These are phyloP conservation scores for Sabatieria punctata DNA, from an alignment of 2,888 invertebrate species.

Conservation along the genomic window DNA sequence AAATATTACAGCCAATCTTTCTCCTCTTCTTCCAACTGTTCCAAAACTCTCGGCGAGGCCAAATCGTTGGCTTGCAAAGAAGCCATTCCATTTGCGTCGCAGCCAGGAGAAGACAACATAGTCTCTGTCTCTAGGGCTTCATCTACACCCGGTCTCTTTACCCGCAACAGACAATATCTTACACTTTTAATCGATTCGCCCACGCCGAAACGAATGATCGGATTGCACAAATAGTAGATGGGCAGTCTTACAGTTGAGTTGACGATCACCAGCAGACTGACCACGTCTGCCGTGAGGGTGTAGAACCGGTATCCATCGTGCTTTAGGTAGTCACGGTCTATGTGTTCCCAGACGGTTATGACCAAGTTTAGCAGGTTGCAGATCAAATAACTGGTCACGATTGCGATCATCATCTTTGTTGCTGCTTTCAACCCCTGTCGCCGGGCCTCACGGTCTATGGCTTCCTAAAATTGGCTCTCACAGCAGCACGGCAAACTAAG, in stretches of 20 bases:
- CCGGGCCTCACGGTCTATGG: too few species aligned
- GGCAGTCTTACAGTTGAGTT: constrained; percentile 24
- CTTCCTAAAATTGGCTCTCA: too few species aligned
- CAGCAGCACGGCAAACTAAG: too few species aligned
- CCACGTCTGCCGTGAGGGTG: constrained; percentile 23
- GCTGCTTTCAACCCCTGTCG: too few species aligned
- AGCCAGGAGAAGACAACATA: too few species aligned
- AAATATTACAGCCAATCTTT: too few species aligned
- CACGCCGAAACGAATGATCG: constrained; percentile 19
- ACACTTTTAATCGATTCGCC: neutral
- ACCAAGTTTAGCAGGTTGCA: constrained; percentile 25
- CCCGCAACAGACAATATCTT: neutral
- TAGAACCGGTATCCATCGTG: constrained; percentile 19
- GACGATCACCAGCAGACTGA: constrained; percentile 27
- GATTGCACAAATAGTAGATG: constrained; percentile 27
- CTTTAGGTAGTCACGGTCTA: neutral
- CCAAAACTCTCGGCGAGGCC: too few species aligned
- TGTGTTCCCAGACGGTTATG: constrained; percentile 21
- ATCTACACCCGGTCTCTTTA: too few species aligned
- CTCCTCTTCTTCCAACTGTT: too few species aligned
- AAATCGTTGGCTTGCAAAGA: too few species aligned
- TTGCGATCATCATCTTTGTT: constrained; percentile 27
- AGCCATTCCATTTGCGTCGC: too few species aligned
- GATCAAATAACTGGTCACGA: constrained; percentile 26
- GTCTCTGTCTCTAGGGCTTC: too few species aligned